phyloP scores from a whole-genome alignment of 2,888 invertebrate species.

The Coelogynopora nodosa region DNA sequence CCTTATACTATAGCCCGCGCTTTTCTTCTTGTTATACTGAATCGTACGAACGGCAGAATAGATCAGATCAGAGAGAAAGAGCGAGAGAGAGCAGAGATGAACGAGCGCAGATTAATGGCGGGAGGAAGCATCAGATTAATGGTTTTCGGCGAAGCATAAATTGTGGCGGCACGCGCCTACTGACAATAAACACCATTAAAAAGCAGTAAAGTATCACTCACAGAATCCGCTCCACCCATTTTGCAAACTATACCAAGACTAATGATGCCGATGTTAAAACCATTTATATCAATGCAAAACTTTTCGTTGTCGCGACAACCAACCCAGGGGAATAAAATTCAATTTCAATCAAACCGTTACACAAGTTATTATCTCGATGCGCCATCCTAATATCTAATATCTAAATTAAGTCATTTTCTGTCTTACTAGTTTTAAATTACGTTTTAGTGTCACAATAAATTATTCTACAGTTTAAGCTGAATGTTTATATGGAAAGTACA shows the following conservation, averaged over 20 bases:
- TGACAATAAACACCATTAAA: constrained; percentile 19
- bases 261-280: background rate
- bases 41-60: background rate
- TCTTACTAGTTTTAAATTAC: background rate
- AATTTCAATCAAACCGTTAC: background rate
- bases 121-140: background rate
- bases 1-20: background rate
- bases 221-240: background rate
- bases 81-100: too few relatives aligned
- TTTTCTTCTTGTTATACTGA: background rate
- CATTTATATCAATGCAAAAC: background rate
- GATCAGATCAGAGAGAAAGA: background rate
- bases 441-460: too few relatives aligned
- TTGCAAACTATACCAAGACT: background rate
- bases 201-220: background rate
- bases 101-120: background rate
- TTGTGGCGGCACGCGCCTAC: background rate
- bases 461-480: background rate
- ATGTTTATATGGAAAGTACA: background rate
- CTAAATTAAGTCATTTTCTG: background rate
- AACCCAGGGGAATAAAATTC: background rate
- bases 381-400: background rate
- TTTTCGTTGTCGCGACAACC: background rate
- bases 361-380: background rate
- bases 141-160: background rate